These are phyloP conservation scores for Acipenser ruthenus DNA, from an alignment of 2,797 vertebrate genomes.

Conservation along the genomic window DNA sequence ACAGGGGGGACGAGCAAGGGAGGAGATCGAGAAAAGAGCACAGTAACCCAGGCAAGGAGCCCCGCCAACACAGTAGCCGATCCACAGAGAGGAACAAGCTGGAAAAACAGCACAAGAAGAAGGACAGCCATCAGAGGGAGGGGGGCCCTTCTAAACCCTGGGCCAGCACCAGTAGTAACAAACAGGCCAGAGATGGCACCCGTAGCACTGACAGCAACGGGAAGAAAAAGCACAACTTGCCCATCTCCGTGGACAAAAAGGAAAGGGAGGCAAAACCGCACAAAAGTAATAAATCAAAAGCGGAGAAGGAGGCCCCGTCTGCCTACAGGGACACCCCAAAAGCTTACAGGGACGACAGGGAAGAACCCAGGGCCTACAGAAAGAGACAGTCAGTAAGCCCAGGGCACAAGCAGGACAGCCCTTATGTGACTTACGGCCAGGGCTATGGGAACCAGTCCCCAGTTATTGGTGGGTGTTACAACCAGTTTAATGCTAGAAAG, in stretches of 20 bases:
- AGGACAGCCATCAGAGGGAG: slow-evolving; percentile 47
- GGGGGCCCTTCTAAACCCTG: slow-evolving; percentile 62
- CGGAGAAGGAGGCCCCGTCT: slow-evolving; percentile 68
- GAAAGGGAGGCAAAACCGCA: slow-evolving; percentile 47
- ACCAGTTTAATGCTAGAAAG: slow-evolving; percentile 49
- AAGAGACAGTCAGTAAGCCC: slow-evolving; percentile 46
- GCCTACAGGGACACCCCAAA: slow-evolving; percentile 85
- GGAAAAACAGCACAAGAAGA: slow-evolving; percentile 46
- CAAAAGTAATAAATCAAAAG: slow-evolving; percentile 14
- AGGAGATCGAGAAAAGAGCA: slow-evolving; percentile 49
- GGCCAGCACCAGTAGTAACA: slow-evolving; percentile 55
- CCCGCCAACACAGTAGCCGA: slow-evolving; percentile 29
- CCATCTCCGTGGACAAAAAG: slow-evolving; percentile 49
- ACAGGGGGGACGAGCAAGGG: slow-evolving; percentile 27
- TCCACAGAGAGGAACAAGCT: slow-evolving; percentile 48
- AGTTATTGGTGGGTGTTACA: slow-evolving; percentile 37
- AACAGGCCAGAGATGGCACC: slow-evolving; percentile 56
- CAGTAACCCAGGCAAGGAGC: slow-evolving; percentile 22
- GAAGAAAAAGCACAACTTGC: slow-evolving; percentile 33
- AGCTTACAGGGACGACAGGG: slow-evolving; percentile 82
- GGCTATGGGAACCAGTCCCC: slow-evolving; percentile 61
- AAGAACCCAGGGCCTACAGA: slow-evolving; percentile 74
- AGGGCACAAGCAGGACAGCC: slow-evolving; percentile 57
- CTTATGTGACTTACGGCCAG: slow-evolving; percentile 49
- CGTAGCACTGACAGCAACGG: slow-evolving; percentile 73